Base-by-base conservation (phyloP, 53 echinoderm and acorn worm genomes). In the Pentamera pediparva region DNA sequence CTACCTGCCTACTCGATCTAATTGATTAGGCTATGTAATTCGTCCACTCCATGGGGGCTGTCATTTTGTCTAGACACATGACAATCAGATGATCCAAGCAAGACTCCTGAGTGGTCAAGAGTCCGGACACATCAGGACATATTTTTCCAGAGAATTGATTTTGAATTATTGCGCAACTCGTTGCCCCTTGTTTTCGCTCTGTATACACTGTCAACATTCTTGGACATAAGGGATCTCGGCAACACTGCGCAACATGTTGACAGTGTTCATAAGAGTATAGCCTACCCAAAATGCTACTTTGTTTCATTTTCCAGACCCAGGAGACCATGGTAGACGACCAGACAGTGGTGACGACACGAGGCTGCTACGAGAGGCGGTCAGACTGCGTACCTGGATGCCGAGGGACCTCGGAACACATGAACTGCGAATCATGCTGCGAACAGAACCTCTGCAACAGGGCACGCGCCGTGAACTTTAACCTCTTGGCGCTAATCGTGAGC, bases 381-480 rank as follows among this genome's bases (percentile, higher is more conserved):
- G 73, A 72, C 28, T 72, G 73, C 36, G 52, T 72, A 33, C 73
- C 73, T 7, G 52, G 52, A 37, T 72, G 73, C 37, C 32, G 34
- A 36, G 73, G 71, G 6, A 32, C 27, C 15, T 29, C 30, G 17
- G 43, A 41, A 51, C 71, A 70, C 35, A 49, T 33, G 13, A 70
- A 32, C n/a, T 70, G 71, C 18, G 71, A 70, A 35, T 31, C 48
- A 50, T 70, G 71, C 47, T 70, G 71, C 32, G 71, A 70, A 30
- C 71, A 70, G 52, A 70, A 70, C 36, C 47, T 70, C 24, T 70
- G 71, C 30, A 70, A 70, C 52, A 70, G 51, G 31, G 71, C 71
- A 32, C 18, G 32, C 48, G n/a, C 40, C 17, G 6, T 51, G 51
- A 51, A 49, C 28, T 70, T 70, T 29, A 50, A 70, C 33, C 32